phyloP scores from a whole-genome alignment of 2,113 vertebrate species.

The Takifugu bimaculatus region DNA sequence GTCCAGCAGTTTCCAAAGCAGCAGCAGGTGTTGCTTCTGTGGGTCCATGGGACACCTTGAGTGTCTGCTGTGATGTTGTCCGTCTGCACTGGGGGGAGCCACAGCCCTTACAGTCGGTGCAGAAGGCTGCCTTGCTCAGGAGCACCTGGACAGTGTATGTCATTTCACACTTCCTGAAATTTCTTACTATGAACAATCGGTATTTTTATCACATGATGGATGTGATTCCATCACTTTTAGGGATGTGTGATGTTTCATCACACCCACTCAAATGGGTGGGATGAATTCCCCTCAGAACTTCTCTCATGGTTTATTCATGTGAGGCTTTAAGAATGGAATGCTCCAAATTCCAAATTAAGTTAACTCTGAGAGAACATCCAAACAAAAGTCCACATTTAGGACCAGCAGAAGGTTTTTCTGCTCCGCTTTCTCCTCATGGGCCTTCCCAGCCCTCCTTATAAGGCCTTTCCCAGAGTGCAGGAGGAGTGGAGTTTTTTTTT shows the following conservation, averaged over 20 bases:
- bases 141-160: neutral
- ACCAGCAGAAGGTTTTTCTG: conserved; percentile 12
- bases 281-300: neutral
- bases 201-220: too few relatives aligned
- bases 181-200: too few relatives aligned
- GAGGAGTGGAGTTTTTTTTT: conserved; percentile 16
- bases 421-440: neutral
- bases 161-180: neutral
- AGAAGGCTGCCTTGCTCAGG: neutral
- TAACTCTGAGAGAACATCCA: conserved; percentile 10
- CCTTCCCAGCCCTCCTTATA: conserved; percentile 64
- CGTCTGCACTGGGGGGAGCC: too few relatives aligned
- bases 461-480: conserved; percentile 57
- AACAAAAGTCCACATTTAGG: conserved; percentile 9
- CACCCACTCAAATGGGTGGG: neutral
- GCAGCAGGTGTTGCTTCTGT: too few relatives aligned
- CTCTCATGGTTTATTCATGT: neutral
- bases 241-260: neutral
- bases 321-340: conserved; percentile 8
- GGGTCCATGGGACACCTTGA: too few relatives aligned
- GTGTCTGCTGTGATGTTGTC: too few relatives aligned
- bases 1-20: too few relatives aligned
- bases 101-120: too few relatives aligned
- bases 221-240: neutral
- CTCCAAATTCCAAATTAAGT: conserved; percentile 34